These are phyloP conservation scores for Eristalis arbustorum DNA, from an alignment of 2,888 invertebrate genomes.

Conservation along the genomic window DNA sequence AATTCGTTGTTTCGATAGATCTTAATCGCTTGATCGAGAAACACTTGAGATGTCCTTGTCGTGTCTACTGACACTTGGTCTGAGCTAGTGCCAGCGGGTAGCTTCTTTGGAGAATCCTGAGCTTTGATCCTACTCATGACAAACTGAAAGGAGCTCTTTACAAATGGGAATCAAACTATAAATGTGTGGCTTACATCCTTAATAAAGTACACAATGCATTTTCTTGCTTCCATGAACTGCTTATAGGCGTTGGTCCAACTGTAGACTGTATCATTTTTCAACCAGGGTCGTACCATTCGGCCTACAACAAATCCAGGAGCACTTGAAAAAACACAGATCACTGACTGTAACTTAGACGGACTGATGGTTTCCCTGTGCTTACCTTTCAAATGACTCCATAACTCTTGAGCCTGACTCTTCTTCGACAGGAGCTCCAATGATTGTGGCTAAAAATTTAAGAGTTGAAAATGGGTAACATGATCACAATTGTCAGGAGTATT, in stretches of 20 bases:
- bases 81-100: too few species aligned
- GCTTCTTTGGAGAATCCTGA: not conserved
- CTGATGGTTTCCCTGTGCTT: not conserved
- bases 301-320: not conserved
- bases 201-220: not conserved
- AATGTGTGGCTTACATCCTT: not conserved
- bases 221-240: not conserved
- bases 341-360: not conserved
- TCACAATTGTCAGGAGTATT: too few species aligned
- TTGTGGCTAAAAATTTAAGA: not conserved
- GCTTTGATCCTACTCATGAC: not conserved
- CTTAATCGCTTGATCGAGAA: constrained; percentile 70
- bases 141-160: not conserved
- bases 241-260: not conserved
- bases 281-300: not conserved
- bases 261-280: not conserved
- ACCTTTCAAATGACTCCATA: not conserved
- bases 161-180: not conserved
- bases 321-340: not conserved
- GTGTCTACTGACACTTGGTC: not conserved
- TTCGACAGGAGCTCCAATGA: not conserved
- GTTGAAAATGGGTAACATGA: too few species aligned
- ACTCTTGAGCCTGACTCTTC: not conserved
- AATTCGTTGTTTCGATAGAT: constrained; percentile 56
- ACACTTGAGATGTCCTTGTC: constrained; percentile 56